Conservation (phyloP, 2,113 vertebrate species). For the Semnornis frantzii region DNA sequence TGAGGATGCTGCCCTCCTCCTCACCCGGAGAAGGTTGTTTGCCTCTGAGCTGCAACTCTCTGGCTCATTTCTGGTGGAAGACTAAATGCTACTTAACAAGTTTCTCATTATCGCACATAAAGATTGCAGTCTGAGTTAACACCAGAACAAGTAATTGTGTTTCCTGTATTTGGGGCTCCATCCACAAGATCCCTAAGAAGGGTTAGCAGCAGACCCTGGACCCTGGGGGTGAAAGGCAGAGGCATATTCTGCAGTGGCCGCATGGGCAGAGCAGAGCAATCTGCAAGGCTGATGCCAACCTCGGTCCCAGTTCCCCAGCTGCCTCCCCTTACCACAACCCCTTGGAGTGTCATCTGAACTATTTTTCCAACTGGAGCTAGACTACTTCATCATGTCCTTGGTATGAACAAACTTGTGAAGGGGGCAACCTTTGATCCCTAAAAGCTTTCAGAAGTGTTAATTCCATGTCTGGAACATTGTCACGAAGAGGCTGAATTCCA, state of each 20-base stretch:
- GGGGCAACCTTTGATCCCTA: constrained; percentile 55
- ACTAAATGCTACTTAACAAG: accelerated
- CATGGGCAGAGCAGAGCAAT: background rate
- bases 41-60: background rate
- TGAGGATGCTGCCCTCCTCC: background rate
- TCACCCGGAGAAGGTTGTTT: background rate
- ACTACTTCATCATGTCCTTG: constrained; percentile 25
- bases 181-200: background rate
- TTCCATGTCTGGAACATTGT: constrained; percentile 49
- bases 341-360: background rate
- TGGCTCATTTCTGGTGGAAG: background rate
- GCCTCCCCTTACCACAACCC: background rate
- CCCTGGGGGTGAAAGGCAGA: background rate
- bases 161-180: background rate
- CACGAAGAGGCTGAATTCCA: constrained; percentile 32
- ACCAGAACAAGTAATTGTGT: background rate
- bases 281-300: background rate
- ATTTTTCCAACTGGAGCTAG: constrained; percentile 29
- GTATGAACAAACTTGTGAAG: background rate
- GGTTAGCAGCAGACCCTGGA: accelerated
- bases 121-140: background rate
- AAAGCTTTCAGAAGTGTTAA: constrained; percentile 56
- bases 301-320: background rate
- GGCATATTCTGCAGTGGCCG: background rate
- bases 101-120: accelerated